Conservation (phyloP, 2,797 vertebrate species). For the Molossus molossus region DNA sequence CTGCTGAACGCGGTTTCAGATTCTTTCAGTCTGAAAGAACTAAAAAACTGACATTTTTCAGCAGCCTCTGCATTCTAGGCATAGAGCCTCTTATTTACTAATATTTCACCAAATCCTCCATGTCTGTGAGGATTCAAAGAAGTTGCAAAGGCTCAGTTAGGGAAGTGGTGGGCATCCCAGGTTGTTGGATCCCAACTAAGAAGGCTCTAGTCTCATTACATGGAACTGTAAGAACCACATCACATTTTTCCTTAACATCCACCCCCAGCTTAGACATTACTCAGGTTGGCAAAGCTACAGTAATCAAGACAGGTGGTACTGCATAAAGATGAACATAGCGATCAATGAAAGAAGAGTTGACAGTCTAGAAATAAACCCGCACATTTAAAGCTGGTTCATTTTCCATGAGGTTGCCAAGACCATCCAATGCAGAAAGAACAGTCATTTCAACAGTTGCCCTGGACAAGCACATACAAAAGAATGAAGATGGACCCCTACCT, state of each 20-base stretch:
- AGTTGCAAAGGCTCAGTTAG: rapidly evolving
- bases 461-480: background rate
- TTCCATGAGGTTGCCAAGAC: background rate
- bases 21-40: background rate
- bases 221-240: background rate
- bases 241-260: background rate
- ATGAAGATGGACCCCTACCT: background rate
- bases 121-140: background rate
- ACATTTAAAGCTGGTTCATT: background rate
- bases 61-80: background rate
- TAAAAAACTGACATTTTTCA: background rate
- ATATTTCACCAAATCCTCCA: background rate
- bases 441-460: background rate
- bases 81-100: background rate
- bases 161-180: rapidly evolving
- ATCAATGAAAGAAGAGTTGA: background rate
- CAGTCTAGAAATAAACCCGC: background rate
- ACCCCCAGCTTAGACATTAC: background rate
- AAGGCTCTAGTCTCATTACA: background rate
- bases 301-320: background rate
- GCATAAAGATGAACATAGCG: background rate
- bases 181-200: background rate
- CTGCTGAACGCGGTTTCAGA: background rate
- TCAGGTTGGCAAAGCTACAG: background rate
- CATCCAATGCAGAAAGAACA: background rate